phyloP scores from a whole-genome alignment of 2,888 invertebrate species.

The Corythucha ciliata region DNA sequence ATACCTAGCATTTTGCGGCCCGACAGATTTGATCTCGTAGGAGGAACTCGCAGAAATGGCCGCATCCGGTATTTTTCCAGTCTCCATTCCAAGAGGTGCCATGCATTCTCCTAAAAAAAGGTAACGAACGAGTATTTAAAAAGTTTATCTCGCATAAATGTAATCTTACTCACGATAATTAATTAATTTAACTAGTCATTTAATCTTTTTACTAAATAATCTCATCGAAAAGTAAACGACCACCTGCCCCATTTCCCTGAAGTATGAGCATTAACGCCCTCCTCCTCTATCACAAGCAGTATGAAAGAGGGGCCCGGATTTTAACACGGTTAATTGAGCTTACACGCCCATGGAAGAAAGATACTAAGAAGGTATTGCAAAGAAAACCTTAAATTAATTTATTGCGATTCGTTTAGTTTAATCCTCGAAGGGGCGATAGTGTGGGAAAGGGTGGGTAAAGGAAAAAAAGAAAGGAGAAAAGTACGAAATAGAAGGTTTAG shows the following conservation, averaged over 20 bases:
- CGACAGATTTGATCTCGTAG: conserved; percentile 75
- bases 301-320: no score
- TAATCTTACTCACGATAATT: no score
- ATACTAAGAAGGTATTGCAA: no score
- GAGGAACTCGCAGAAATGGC: conserved; percentile 79
- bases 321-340: no score
- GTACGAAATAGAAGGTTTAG: no score
- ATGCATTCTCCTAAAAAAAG: conserved; percentile 54
- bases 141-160: no score
- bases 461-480: not conserved
- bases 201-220: not conserved
- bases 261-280: no score
- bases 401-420: conserved; percentile 29
- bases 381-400: conserved; percentile 27
- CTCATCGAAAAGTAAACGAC: not conserved
- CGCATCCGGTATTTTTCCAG: conserved; percentile 70
- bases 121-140: not conserved
- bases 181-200: no score
- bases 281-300: no score
- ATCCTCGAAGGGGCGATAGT: no score
- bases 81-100: conserved; percentile 77
- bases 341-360: no score
- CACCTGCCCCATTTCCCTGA: conserved; percentile 2
- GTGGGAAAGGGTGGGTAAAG: not conserved
- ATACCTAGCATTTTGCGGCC: conserved; percentile 80